A percentile compares a stretch with the other conserved stretches of the same genome.
phyloP scores from a whole-genome alignment of 2,797 vertebrate species.

The Valencia hispanica region DNA sequence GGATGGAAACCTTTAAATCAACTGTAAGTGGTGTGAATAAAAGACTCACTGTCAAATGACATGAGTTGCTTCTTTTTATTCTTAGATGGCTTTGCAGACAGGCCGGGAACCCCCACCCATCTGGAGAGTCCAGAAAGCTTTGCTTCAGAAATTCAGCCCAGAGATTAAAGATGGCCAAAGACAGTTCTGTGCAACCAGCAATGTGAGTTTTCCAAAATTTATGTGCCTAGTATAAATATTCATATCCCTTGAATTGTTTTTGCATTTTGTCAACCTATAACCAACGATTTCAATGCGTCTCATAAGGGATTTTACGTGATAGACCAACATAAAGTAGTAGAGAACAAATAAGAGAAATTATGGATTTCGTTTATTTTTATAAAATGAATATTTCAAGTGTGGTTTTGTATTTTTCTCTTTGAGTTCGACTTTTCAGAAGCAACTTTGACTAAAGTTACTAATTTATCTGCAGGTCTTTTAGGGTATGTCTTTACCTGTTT shows the following conservation, averaged over 20 bases:
- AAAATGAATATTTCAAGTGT: not conserved
- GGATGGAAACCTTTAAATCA: not conserved
- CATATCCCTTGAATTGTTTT: not conserved
- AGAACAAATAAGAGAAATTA: not conserved
- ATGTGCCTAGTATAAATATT: not conserved
- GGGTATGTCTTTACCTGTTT: not conserved
- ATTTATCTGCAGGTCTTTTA: not conserved
- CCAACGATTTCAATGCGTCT: not conserved
- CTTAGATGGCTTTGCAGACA: slow-evolving; percentile 89
- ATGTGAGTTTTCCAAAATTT: slow-evolving; percentile 80
- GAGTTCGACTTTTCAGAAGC: not conserved
- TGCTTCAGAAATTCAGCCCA: slow-evolving; percentile 93
- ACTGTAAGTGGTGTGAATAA: not conserved
- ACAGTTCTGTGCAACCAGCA: slow-evolving; percentile 94
- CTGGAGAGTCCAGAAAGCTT: slow-evolving; percentile 93
- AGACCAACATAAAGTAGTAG: not conserved
- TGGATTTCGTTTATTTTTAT: not conserved
- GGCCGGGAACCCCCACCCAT: slow-evolving; percentile 92
- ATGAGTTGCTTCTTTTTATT: not conserved
- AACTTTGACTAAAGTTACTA: not conserved
- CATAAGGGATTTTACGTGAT: not conserved
- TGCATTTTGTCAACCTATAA: not conserved
- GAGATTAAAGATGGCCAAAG: slow-evolving; percentile 94
- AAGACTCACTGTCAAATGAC: not conserved
- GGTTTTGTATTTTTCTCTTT: not conserved